Conservation (phyloP, 2,113 vertebrate species). For the Apodemus speciosus region DNA sequence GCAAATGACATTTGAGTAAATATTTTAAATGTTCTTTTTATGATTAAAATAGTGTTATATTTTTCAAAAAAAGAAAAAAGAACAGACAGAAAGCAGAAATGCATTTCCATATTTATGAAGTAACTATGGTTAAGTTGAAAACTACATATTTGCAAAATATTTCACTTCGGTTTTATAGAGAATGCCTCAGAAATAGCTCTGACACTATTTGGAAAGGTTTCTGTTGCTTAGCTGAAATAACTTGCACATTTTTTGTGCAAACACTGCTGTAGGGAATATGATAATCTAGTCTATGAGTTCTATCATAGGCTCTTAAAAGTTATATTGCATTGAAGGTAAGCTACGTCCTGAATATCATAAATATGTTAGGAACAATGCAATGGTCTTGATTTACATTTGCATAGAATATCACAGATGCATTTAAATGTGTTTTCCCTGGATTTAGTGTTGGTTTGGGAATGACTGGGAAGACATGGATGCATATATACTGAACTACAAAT, state of each 20-base stretch:
- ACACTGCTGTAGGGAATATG: background rate
- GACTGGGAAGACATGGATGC: background rate
- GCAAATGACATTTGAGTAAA: background rate
- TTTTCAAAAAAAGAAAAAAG: background rate
- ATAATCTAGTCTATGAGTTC: background rate
- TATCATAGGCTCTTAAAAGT: constrained; percentile 8
- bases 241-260: background rate
- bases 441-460: constrained; percentile 38
- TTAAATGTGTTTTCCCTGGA: constrained; percentile 35
- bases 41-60: background rate
- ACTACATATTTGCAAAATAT: constrained; percentile 12
- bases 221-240: constrained; percentile 21
- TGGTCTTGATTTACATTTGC: constrained; percentile 45
- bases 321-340: background rate
- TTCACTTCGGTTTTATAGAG: constrained; percentile 13
- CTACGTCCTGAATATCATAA: constrained; percentile 31
- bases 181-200: constrained; percentile 32
- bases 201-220: constrained; percentile 20
- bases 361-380: constrained; percentile 38
- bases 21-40: background rate
- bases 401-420: constrained; percentile 10
- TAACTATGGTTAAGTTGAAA: background rate
- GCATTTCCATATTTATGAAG: constrained; percentile 53
- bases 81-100: background rate
- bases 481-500: background rate